Percentiles rank a stretch among this genome's conserved stretches.
Evolutionary conservation across 2,113 vertebrate species (phyloP).

Genomic region (Delphinapterus leucas): DNA sequence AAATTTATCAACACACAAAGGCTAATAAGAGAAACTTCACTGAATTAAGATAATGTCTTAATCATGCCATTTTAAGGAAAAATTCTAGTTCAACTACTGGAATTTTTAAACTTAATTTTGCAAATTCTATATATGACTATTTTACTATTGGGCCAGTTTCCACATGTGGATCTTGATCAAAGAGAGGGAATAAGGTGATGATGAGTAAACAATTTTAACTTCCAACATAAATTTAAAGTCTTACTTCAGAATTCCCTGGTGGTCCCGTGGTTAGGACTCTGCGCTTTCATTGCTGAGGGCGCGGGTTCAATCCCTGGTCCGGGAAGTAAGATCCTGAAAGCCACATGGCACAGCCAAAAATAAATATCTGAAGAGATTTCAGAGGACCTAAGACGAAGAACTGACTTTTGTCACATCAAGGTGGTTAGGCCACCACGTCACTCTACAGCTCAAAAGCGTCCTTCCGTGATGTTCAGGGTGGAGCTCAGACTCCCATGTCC

Average conservation of each 20-base stretch:
- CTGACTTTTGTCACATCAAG: not conserved
- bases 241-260: not conserved
- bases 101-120: not conserved
- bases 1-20: not conserved
- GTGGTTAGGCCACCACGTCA: not conserved
- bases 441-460: not conserved
- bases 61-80: not conserved
- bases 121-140: not conserved
- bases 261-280: no score
- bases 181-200: not conserved
- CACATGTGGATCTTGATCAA: not conserved
- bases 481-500: not conserved
- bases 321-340: no score
- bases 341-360: not conserved
- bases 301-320: no score
- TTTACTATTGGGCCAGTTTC: not conserved
- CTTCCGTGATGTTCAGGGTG: not conserved
- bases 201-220: not conserved
- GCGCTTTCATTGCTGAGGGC: no score
- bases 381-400: not conserved
- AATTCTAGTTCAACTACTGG: not conserved
- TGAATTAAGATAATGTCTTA: conserved; percentile 4
- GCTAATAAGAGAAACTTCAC: conserved; percentile 24
- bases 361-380: not conserved
- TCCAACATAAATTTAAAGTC: conserved; percentile 13